Evolutionary conservation across 2,888 invertebrate genomes (phyloP).

Genomic region (Lottia scabra): DNA sequence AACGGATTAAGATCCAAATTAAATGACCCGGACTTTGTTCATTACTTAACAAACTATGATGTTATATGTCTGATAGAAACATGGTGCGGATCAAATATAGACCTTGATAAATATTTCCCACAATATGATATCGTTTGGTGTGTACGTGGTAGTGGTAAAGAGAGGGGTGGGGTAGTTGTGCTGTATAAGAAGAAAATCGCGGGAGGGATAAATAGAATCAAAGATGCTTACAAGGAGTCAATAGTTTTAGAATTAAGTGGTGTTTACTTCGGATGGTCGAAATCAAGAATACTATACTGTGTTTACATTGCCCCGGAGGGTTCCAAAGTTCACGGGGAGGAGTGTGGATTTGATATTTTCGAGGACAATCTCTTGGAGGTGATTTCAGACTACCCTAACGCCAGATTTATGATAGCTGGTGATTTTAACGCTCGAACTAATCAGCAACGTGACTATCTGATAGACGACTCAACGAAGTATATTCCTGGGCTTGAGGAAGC

Average conservation of each 20-base stretch:
- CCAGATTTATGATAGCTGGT: not conserved
- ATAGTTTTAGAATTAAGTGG: not conserved
- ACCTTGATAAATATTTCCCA: not conserved
- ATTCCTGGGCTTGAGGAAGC: not conserved
- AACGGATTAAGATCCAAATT: not conserved
- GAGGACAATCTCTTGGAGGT: not conserved
- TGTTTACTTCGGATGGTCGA: not conserved
- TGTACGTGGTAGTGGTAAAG: not conserved
- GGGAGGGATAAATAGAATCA: not conserved
- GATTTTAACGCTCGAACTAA: not conserved
- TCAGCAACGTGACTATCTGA: not conserved
- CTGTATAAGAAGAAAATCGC: not conserved
- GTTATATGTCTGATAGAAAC: not conserved
- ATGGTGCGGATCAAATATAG: not conserved
- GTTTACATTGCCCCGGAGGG: not conserved
- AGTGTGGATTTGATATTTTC: not conserved
- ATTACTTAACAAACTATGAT: not conserved
- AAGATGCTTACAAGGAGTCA: not conserved
- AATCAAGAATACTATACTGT: not conserved
- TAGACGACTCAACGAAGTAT: not conserved
- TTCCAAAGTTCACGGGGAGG: not conserved
- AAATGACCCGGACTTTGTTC: not conserved
- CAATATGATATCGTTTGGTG: not conserved
- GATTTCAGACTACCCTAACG: not conserved
- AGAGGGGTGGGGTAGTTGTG: not conserved